phyloP scores from a whole-genome alignment of 2,888 invertebrate species.

The Epistrophe eligans region DNA sequence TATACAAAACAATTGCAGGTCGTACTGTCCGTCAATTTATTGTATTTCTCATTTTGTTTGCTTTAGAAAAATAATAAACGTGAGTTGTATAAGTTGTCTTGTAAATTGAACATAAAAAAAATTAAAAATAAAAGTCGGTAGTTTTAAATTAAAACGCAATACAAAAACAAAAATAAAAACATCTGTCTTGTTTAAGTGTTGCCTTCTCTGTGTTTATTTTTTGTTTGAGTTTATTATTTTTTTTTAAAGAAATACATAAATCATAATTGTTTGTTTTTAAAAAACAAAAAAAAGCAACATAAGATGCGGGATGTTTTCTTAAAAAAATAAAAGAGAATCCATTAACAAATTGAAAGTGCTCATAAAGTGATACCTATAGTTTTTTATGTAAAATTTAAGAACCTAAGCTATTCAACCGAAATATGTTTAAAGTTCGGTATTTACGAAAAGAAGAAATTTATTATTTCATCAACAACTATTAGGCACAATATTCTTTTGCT shows the following conservation, averaged over 20 bases:
- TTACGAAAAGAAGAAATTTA: not conserved
- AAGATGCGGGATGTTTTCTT: not conserved
- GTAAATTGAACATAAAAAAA: not conserved
- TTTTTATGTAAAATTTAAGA: not conserved
- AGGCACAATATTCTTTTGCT: too few relatives aligned
- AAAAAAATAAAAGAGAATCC: not conserved
- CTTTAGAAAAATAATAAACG: slow-evolving; percentile 6
- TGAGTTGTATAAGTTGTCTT: slow-evolving; percentile 7
- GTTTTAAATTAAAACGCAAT: not conserved
- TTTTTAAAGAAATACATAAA: slow-evolving; percentile 1
- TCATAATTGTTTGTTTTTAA: not conserved
- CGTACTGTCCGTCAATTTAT: slow-evolving; percentile 35
- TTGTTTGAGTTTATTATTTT: not conserved
- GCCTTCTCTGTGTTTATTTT: slow-evolving; percentile 6
- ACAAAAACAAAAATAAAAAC: not conserved
- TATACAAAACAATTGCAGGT: slow-evolving; percentile 34
- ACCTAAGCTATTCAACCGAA: not conserved
- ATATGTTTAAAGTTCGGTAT: not conserved
- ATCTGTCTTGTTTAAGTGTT: slow-evolving; percentile 25
- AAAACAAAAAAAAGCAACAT: not conserved
- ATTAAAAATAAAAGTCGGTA: not conserved
- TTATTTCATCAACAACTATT: not conserved
- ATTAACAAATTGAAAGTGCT: not conserved
- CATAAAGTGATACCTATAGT: not conserved
- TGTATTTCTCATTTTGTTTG: slow-evolving; percentile 14